Evolutionary conservation across 2,888 invertebrate genomes (phyloP), one percentile per base, ranked within the genome.

Genomic region (Drosophila helvetica): DNA sequence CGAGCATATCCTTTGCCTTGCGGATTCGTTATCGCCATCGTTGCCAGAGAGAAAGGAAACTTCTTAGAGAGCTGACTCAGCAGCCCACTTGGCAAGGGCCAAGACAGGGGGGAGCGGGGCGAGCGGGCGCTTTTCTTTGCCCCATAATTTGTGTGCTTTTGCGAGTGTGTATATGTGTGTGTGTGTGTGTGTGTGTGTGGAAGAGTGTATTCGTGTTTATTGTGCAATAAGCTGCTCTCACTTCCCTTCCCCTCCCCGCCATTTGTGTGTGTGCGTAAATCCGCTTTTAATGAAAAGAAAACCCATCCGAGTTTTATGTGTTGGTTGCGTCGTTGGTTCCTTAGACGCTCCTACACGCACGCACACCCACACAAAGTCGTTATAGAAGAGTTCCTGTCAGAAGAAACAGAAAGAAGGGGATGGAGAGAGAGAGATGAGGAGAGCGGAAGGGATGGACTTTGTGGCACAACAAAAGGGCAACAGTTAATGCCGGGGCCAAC

Each of bases 251-350:
- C 50, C 22, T 53, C 51, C 50, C 22, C 19, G 27, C 33, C 4
- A 10, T 18, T 15, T 25, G 12, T 56, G 48, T 51, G 65, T 89
- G 75, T 80, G 80, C 76, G 78, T 79, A 89, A 86, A 89, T 89
- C 86, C 88, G 79, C 79, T 87, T 86, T 85, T 86, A 89, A 86
- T 89, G 89, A 87, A 86, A 85, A 87, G 86, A 89, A 87, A 89
- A 85, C 88, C 88, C 86, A 85, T 85, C 73, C 62, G 61, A 60
- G 67, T 87, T 88, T 86, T 83, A 75, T 86, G 69, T 74, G 67
- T 56, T 61, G 74, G 61, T 33, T 47, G 64, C 45, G 63, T 27
- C 72, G 67, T 58, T 61, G 22, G 33, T 63, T 54, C 66, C 58
- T 59, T 51, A 50, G 50, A 22, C 65, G 30, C 22, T 4, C 19